Evolutionary conservation across 2,113 vertebrate genomes (phyloP), one percentile per base, ranked within the genome.

Genomic region (Chamaea fasciata): DNA sequence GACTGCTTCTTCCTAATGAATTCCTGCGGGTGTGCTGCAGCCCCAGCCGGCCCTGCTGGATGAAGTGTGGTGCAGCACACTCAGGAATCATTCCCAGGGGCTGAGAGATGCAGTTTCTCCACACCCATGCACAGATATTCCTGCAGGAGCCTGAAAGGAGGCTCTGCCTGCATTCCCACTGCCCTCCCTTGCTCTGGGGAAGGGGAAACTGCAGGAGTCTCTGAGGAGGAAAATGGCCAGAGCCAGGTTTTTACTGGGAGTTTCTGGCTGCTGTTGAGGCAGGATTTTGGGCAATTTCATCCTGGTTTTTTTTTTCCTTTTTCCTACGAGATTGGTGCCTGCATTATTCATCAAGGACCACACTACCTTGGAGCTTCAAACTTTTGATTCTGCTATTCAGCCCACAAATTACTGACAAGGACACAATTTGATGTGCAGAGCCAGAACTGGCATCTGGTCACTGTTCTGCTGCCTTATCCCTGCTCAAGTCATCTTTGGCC

Each of bases 341-440:
- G 69, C 44, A 82, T 95, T 95, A 94, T 81, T 93, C 56, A 94
- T 85, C 87, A 94, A 86, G 90, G 79, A 88, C 76, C 47, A 56
- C 30, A 2, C 44, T 67, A 78, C 33, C 73, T 86, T 7, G 1
- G 68, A 86, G 31, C 42, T 78, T 63, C 74, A 59, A 74, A 62
- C 75, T 94, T 86, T 47, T 41, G 47, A 67, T 83, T 82, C 46
- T n/a, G 67, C 67, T 77, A 30, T 67, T 93, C 82, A 83, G 85
- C 21, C 52, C 76, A 86, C 42, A 67, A 67, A 70, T 74, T 88
- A 80, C 47, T 37, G 63, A 31, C 50, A 62, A 70, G 39, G 67
- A 90, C 57, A 80, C 83, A 82, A 62, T 41, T 4, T 47, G 55
- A 80, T 31, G 42, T 20, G 41, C 74, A 67, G 82, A 95, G 41